A percentile compares a stretch with the other conserved stretches of the same genome.
phyloP scores from a whole-genome alignment of 2,797 vertebrate species.

The Rhinogobio ventralis region DNA sequence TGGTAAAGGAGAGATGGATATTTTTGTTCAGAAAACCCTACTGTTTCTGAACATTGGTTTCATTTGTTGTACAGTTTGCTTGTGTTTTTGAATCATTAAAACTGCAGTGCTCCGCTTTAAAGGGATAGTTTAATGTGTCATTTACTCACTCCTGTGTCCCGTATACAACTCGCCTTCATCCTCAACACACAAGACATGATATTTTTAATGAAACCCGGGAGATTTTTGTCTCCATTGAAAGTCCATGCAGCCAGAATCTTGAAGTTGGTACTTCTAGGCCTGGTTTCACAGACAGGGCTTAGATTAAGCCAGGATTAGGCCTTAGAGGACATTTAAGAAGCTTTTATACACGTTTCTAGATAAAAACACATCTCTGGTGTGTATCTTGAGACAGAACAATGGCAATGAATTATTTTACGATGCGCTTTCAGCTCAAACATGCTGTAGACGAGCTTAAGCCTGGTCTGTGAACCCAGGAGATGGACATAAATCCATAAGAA shows the following conservation, averaged over 20 bases:
- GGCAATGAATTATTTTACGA: too few species aligned
- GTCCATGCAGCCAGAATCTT: background rate
- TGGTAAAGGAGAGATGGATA: background rate
- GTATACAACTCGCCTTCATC: background rate
- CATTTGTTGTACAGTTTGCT: background rate
- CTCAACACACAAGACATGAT: background rate
- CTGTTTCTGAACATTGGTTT: background rate
- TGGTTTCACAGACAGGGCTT: too few species aligned
- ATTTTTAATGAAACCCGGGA: background rate
- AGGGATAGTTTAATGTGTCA: background rate
- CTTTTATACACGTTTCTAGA: too few species aligned
- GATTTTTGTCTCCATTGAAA: background rate
- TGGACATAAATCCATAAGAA: too few species aligned
- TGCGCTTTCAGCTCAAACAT: too few species aligned
- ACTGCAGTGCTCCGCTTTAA: background rate
- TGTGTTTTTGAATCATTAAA: background rate
- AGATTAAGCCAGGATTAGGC: too few species aligned
- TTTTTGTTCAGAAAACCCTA: background rate
- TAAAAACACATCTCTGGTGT: too few species aligned
- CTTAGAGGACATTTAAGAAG: too few species aligned
- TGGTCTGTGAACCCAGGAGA: too few species aligned
- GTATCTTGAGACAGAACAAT: too few species aligned
- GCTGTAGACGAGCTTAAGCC: too few species aligned
- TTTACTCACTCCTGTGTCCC: background rate
- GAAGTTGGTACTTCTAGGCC: background rate